phyloP scores from a whole-genome alignment of 2,113 vertebrate genomes.

The Trachemys scripta region DNA sequence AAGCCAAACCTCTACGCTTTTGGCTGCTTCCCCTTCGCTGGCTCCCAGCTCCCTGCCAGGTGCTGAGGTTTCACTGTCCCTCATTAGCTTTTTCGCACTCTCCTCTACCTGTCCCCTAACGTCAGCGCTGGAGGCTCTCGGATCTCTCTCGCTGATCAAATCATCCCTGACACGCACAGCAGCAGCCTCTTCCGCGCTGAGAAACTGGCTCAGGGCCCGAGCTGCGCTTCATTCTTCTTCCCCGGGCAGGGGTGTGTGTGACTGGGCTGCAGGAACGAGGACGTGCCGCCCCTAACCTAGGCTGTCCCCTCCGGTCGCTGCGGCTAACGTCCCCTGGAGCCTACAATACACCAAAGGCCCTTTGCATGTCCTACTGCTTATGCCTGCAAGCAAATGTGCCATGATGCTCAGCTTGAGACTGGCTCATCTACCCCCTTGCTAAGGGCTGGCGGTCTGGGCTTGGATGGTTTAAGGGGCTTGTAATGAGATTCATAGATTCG shows the following conservation, averaged over 20 bases:
- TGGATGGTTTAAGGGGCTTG: not conserved
- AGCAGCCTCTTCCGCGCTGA: slow-evolving; percentile 8
- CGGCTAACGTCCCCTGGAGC: not conserved
- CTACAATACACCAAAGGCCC: not conserved
- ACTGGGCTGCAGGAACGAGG: not conserved
- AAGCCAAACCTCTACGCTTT: fast-evolving
- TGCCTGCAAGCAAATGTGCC: not conserved
- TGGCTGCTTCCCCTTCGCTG: not conserved
- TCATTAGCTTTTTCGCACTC: slow-evolving; percentile 54
- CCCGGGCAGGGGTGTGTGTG: not conserved
- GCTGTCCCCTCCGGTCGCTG: not conserved
- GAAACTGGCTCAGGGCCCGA: slow-evolving; percentile 43
- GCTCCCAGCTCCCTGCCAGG: fast-evolving
- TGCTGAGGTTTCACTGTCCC: not conserved
- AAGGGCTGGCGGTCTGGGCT: not conserved
- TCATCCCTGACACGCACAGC: slow-evolving; percentile 62
- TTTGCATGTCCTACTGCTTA: not conserved
- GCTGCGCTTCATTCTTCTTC: slow-evolving; percentile 31
- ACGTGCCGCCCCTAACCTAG: not conserved
- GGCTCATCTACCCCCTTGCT: not conserved
- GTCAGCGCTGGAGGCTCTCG: slow-evolving; percentile 64
- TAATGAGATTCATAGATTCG: not conserved
- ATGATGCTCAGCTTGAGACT: not conserved
- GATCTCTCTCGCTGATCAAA: slow-evolving; percentile 70
- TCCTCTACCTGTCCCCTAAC: slow-evolving; percentile 79